Conservation (phyloP, 2,113 vertebrate genomes). For the Capreolus pygargus region DNA sequence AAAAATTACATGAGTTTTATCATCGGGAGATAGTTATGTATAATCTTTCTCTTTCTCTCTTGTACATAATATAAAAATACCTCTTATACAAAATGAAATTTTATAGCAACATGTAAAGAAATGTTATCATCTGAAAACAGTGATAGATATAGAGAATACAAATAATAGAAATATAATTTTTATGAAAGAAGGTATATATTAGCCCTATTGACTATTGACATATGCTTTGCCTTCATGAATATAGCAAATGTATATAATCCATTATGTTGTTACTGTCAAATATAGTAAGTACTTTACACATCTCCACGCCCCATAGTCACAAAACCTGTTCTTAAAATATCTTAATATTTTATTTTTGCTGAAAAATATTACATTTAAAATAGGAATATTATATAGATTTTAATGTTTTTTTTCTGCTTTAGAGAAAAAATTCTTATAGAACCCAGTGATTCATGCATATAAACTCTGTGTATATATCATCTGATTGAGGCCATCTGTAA, state of each 20-base stretch:
- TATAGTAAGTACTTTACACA: not conserved
- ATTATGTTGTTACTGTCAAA: not conserved
- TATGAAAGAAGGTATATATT: not conserved
- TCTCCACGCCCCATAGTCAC: not conserved
- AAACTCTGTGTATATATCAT: not conserved
- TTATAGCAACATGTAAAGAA: not conserved
- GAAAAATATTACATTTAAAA: not conserved
- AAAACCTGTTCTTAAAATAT: not conserved
- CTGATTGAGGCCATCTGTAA: not conserved
- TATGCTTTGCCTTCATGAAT: not conserved
- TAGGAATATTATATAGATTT: not conserved
- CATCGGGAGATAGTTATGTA: not conserved
- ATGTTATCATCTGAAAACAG: not conserved
- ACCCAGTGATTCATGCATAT: not conserved
- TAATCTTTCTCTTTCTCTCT: not conserved
- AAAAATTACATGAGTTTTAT: not conserved
- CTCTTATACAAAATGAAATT: not conserved
- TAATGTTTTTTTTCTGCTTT: not conserved
- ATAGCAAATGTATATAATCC: not conserved
- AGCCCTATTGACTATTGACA: not conserved
- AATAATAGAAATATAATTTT: not conserved
- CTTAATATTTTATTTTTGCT: not conserved
- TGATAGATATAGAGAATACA: not conserved
- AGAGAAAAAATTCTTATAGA: not conserved
- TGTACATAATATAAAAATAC: not conserved